These are phyloP conservation scores for Drosophila pseudotakahashii DNA, from an alignment of 2,888 invertebrate genomes.

Conservation along the genomic window DNA sequence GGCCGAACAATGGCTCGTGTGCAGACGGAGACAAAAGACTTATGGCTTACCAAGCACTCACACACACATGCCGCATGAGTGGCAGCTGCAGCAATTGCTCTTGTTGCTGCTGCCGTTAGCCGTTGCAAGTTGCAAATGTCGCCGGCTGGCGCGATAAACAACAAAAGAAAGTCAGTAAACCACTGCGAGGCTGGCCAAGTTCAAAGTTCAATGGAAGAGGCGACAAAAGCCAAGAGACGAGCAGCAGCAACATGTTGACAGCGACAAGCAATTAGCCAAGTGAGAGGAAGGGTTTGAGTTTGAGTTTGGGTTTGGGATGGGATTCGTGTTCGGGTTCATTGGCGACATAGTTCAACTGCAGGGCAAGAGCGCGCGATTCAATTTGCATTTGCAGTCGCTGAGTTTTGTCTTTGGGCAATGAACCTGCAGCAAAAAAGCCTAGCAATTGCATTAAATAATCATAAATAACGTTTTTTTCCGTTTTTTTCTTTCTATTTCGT, in stretches of 20 bases:
- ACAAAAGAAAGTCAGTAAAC: conserved; percentile 62
- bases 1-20: conserved; percentile 31
- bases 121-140: conserved; percentile 41
- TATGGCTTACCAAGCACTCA: background rate
- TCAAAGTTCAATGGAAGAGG: conserved; percentile 70
- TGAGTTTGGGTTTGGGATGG: background rate
- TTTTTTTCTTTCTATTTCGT: background rate
- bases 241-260: conserved; percentile 47
- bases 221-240: conserved; percentile 20
- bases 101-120: conserved; percentile 23
- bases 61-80: conserved; percentile 31
- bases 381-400: conserved; percentile 42
- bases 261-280: conserved; percentile 47
- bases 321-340: background rate
- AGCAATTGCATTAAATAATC: conserved; percentile 76
- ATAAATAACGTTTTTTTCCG: conserved; percentile 64
- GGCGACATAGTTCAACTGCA: conserved; percentile 38
- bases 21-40: conserved; percentile 18
- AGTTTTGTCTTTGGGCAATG: conserved; percentile 64
- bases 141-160: conserved; percentile 29
- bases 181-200: conserved; percentile 58
- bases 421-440: conserved; percentile 58
- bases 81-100: conserved; percentile 45
- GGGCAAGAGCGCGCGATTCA: conserved; percentile 36
- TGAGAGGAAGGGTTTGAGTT: conserved; percentile 1